Percentiles rank a stretch among this genome's conserved stretches.
These are phyloP conservation scores for Cryptops parisi DNA, from an alignment of 2,888 invertebrate genomes.

Conservation along the genomic window DNA sequence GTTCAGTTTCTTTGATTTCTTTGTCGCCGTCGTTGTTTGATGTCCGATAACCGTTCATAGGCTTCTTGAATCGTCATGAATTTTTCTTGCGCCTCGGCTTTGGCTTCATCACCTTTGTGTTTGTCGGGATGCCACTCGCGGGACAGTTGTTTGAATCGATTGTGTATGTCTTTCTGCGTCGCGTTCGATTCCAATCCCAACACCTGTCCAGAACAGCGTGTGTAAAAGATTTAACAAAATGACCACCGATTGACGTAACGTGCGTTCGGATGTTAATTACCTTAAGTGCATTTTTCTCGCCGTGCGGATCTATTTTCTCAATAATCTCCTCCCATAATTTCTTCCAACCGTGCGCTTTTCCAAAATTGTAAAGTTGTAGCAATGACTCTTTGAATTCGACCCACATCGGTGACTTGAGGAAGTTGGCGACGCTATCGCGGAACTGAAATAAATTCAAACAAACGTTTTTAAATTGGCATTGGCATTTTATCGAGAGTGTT, in stretches of 20 bases:
- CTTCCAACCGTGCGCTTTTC: slow-evolving; percentile 71
- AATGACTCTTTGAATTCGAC: slow-evolving; percentile 48
- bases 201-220: slow-evolving; percentile 37
- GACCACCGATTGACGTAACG: not conserved
- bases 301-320: slow-evolving; percentile 73
- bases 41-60: slow-evolving; percentile 72
- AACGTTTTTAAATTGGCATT: too few species aligned
- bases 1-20: slow-evolving; percentile 49
- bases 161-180: slow-evolving; percentile 69
- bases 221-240: not conserved
- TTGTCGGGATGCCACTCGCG: slow-evolving; percentile 85
- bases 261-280: slow-evolving; percentile 35
- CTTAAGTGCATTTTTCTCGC: slow-evolving; percentile 76
- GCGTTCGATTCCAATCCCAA: slow-evolving; percentile 62
- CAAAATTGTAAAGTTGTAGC: slow-evolving; percentile 57
- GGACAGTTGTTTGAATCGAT: slow-evolving; percentile 64
- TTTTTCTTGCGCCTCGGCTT: slow-evolving; percentile 58
- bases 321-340: slow-evolving; percentile 76
- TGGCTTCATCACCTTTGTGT: slow-evolving; percentile 54
- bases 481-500: too few species aligned
- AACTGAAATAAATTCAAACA: slow-evolving; percentile 30
- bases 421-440: slow-evolving; percentile 73
- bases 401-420: slow-evolving; percentile 78
- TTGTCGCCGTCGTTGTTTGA: slow-evolving; percentile 56
- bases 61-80: slow-evolving; percentile 91